phyloP scores from a whole-genome alignment of 2,888 invertebrate species.

The Euspilapteryx auroguttella region DNA sequence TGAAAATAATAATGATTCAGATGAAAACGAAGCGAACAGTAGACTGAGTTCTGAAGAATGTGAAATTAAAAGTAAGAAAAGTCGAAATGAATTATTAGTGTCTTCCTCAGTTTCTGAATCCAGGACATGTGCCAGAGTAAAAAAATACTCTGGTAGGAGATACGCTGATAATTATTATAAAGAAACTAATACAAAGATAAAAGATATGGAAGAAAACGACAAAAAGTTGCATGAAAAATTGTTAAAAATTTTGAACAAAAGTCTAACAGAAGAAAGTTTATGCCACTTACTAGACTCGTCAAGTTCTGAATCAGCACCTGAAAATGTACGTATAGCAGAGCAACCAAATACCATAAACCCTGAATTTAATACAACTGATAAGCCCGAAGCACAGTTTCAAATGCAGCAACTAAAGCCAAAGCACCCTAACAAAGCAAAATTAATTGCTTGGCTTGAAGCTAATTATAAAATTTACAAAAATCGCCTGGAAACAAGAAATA shows the following conservation, averaged over 20 bases:
- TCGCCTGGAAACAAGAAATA: constrained; percentile 15
- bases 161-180: constrained; percentile 22
- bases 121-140: constrained; percentile 21
- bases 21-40: background rate
- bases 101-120: background rate
- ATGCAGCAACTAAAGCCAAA: constrained; percentile 8
- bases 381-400: constrained; percentile 6
- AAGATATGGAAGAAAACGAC: constrained; percentile 35
- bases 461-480: constrained; percentile 34
- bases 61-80: too few relatives aligned
- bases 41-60: too few relatives aligned
- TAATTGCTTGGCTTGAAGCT: constrained; percentile 32
- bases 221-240: constrained; percentile 21
- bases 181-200: constrained; percentile 25
- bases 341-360: background rate
- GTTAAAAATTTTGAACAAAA: constrained; percentile 7
- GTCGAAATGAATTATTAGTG: too few relatives aligned
- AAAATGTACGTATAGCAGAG: background rate
- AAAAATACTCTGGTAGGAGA: constrained; percentile 23
- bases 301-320: background rate
- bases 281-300: too few relatives aligned
- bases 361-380: constrained; percentile 7
- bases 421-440: constrained; percentile 16
- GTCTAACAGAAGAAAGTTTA: too few relatives aligned
- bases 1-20: constrained; percentile 3